Percentiles rank a stretch among this genome's conserved stretches.
Conservation (phyloP, 2,113 vertebrate genomes). For the Phalacrocorax brasilianus region DNA sequence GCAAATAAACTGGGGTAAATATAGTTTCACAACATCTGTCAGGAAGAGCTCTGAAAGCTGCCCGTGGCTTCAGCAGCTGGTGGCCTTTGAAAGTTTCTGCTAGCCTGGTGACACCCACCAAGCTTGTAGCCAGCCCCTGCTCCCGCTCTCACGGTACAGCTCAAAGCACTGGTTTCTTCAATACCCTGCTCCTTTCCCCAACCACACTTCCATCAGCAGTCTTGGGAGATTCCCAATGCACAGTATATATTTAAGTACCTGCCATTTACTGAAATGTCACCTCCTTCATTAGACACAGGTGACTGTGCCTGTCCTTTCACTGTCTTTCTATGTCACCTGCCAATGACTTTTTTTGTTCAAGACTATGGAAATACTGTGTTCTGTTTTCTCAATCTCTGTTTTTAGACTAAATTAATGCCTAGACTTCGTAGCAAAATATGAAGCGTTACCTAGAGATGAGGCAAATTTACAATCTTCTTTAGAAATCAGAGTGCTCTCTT, state of each 20-base stretch:
- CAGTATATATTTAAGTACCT: constrained; percentile 1
- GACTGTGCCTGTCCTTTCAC: constrained; percentile 36
- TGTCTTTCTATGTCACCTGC: background rate
- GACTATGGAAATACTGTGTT: background rate
- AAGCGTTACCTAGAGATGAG: background rate
- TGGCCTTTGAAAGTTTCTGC: background rate
- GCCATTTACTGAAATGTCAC: constrained; percentile 54
- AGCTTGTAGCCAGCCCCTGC: background rate
- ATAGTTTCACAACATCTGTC: background rate
- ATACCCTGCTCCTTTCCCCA: background rate
- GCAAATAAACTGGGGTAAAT: background rate
- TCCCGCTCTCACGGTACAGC: background rate
- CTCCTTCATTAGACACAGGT: constrained; percentile 59
- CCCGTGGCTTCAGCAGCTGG: background rate
- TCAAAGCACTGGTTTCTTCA: background rate
- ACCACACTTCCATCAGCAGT: background rate
- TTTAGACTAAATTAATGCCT: background rate
- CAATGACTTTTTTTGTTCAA: background rate
- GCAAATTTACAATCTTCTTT: background rate
- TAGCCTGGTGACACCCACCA: background rate
- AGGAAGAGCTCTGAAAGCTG: background rate
- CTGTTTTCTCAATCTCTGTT: background rate
- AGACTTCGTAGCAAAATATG: background rate
- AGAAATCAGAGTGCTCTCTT: background rate
- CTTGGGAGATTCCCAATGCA: background rate